phyloP scores from a whole-genome alignment of 37 sponge, comb jelly and placozoan genomes.

The Ianthella basta region DNA sequence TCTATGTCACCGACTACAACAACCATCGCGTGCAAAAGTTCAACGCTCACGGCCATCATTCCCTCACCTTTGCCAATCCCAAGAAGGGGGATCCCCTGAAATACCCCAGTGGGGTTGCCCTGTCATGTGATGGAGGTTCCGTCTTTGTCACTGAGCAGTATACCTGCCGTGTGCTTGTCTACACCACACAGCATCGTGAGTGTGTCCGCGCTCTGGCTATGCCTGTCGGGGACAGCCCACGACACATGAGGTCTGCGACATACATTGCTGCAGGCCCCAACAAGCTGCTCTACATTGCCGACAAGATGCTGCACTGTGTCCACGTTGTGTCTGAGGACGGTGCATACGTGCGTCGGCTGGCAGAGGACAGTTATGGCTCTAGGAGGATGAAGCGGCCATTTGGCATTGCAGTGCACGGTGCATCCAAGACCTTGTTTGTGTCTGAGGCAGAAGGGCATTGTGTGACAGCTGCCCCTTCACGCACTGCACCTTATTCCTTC shows the following conservation, averaged over 20 bases:
- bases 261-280: background rate
- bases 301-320: slow-evolving; percentile 19
- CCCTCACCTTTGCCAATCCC: background rate
- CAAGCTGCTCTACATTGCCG: slow-evolving; percentile 12
- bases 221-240: background rate
- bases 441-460: slow-evolving; percentile 9
- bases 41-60: background rate
- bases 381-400: slow-evolving; percentile 13
- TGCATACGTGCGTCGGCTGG: background rate
- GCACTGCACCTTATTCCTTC: background rate
- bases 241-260: background rate
- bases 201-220: background rate
- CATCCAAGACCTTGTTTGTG: background rate
- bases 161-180: background rate
- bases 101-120: slow-evolving; percentile 4
- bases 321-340: slow-evolving; percentile 16
- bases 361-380: background rate
- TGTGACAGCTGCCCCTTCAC: background rate
- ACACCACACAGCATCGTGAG: background rate
- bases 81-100: background rate
- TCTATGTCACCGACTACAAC: slow-evolving; percentile 24
- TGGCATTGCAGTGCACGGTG: slow-evolving; percentile 6
- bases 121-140: background rate
- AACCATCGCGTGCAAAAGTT: slow-evolving; percentile 31
- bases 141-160: slow-evolving; percentile 20